These are phyloP conservation scores for Paracyclopina nana DNA, from an alignment of 1,140 invertebrate species.

Conservation along the genomic window DNA sequence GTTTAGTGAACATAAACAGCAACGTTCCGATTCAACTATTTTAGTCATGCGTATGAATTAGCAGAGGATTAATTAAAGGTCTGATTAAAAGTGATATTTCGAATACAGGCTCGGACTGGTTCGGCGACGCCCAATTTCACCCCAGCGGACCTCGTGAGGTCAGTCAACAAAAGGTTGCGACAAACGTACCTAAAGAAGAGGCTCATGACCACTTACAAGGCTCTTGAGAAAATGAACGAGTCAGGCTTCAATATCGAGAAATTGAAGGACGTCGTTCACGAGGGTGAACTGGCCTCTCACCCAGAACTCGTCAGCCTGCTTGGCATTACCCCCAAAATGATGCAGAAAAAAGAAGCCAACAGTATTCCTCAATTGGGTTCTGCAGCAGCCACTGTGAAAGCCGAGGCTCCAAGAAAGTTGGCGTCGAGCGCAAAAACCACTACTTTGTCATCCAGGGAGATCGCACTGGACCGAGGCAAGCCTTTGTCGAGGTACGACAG, in stretches of 20 bases:
- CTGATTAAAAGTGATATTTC: no score
- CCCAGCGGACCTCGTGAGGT: constrained; percentile 48
- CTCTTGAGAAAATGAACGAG: constrained; percentile 53
- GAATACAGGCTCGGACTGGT: background rate
- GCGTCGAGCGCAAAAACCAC: constrained; percentile 10
- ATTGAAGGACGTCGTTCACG: background rate
- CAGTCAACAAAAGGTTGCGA: constrained; percentile 59
- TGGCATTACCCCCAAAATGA: no score
- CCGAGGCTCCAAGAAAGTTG: no score
- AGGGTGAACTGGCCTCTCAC: background rate
- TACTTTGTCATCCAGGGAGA: constrained; percentile 42
- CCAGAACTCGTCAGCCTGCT: background rate
- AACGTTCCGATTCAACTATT: no score
- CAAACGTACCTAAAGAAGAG: constrained; percentile 50
- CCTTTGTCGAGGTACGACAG: constrained; percentile 64
- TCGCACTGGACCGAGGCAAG: constrained; percentile 56
- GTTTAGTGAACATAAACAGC: no score
- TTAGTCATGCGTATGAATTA: no score
- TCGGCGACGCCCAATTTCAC: constrained; percentile 31
- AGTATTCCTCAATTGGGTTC: no score
- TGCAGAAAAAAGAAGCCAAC: background rate
- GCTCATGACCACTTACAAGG: constrained; percentile 54
- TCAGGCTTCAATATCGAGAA: constrained; percentile 55
- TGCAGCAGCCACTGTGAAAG: no score
- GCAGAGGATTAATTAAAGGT: no score